Conservation (phyloP, 2,797 vertebrate species). For the Chromis chromis region DNA sequence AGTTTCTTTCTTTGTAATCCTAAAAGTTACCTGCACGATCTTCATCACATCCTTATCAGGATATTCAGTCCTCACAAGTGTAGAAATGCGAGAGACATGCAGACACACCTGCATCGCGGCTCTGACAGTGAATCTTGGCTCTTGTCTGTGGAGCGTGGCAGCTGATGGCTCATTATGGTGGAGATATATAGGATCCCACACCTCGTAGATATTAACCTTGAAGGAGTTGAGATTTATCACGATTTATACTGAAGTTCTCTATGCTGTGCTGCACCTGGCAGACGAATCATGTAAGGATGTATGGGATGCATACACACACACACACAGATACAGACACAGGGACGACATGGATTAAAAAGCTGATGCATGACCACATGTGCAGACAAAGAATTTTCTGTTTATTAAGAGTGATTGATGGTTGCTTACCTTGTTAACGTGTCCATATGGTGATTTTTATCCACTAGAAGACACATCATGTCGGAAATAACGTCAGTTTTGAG, state of each 20-base stretch:
- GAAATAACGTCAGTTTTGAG: too few relatives aligned
- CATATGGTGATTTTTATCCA: too few relatives aligned
- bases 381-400: neutral
- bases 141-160: constrained; percentile 45
- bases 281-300: neutral
- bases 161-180: constrained; percentile 65
- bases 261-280: constrained; percentile 9
- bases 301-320: neutral
- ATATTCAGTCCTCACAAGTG: neutral
- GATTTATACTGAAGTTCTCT: constrained; percentile 35
- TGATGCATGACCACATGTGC: neutral
- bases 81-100: neutral
- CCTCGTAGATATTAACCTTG: constrained; percentile 61
- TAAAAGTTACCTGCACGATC: constrained; percentile 3
- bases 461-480: too few relatives aligned
- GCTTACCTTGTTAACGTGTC: too few relatives aligned
- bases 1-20: constrained; percentile 16
- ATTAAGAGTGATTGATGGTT: neutral
- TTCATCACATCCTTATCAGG: neutral
- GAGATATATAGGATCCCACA: constrained; percentile 51
- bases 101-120: constrained; percentile 5
- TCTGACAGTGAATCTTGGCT: constrained; percentile 26
- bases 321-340: neutral
- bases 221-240: constrained; percentile 24
- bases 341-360: neutral